Evolutionary conservation across 2,888 invertebrate genomes (phyloP).

Genomic region (Acanthosepion pharaonis): DNA sequence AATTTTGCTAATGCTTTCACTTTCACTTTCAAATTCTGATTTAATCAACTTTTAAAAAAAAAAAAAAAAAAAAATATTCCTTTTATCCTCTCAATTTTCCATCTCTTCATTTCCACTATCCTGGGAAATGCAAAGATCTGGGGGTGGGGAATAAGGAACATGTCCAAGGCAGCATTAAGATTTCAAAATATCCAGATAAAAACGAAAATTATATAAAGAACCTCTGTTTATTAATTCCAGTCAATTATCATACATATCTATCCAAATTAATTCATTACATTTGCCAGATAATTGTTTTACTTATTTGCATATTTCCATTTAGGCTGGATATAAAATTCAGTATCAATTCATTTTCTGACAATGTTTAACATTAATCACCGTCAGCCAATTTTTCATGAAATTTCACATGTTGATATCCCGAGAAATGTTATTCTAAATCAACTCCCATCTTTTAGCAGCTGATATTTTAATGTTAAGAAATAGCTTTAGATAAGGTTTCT

Average conservation of each 20-base stretch:
- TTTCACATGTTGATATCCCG: too few species aligned
- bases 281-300: not conserved
- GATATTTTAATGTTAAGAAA: too few species aligned
- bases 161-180: not conserved
- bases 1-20: not conserved
- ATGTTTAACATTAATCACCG: too few species aligned
- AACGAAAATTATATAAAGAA: not conserved
- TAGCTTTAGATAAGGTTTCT: too few species aligned
- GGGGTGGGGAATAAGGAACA: not conserved
- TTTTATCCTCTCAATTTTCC: not conserved
- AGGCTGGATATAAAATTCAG: not conserved
- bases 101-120: not conserved
- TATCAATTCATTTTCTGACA: too few species aligned
- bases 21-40: constrained; percentile 10
- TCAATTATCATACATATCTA: not conserved
- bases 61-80: not conserved
- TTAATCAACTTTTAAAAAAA: not conserved
- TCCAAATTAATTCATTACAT: constrained; percentile 2
- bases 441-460: too few species aligned
- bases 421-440: too few species aligned
- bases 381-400: too few species aligned
- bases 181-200: not conserved
- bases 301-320: not conserved
- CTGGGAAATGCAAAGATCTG: not conserved
- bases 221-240: not conserved